Conservation (phyloP, 2,113 vertebrate genomes). For the Camarhynchus parvulus region DNA sequence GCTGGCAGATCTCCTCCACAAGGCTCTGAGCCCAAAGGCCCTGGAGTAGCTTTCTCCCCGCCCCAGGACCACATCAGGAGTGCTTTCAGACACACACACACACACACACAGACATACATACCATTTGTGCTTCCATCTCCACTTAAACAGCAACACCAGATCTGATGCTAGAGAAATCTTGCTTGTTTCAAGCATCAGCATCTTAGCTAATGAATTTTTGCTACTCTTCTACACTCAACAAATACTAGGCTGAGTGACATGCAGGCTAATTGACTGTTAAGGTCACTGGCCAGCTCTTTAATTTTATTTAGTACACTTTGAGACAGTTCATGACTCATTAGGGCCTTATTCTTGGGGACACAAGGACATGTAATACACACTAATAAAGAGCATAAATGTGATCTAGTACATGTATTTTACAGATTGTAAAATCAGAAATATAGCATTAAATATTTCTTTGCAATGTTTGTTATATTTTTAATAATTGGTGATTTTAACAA, state of each 20-base stretch:
- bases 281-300: constrained; percentile 50
- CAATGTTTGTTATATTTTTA: neutral
- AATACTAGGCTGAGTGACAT: constrained; percentile 17
- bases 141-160: neutral
- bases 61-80: neutral
- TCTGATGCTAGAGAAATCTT: neutral
- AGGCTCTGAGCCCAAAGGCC: neutral
- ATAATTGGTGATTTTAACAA: neutral
- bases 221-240: neutral
- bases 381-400: neutral
- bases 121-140: neutral
- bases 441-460: neutral
- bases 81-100: neutral
- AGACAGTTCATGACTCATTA: constrained; percentile 48
- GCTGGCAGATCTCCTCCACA: neutral
- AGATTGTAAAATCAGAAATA: neutral
- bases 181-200: constrained; percentile 13
- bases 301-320: constrained; percentile 52
- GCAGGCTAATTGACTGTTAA: constrained; percentile 46
- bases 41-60: neutral
- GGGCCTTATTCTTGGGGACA: constrained; percentile 10
- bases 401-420: neutral
- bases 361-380: neutral
- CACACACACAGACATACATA: neutral
- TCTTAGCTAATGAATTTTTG: constrained; percentile 38